Evolutionary conservation across 2,797 vertebrate species (phyloP).

Genomic region (Eremophila alpestris): DNA sequence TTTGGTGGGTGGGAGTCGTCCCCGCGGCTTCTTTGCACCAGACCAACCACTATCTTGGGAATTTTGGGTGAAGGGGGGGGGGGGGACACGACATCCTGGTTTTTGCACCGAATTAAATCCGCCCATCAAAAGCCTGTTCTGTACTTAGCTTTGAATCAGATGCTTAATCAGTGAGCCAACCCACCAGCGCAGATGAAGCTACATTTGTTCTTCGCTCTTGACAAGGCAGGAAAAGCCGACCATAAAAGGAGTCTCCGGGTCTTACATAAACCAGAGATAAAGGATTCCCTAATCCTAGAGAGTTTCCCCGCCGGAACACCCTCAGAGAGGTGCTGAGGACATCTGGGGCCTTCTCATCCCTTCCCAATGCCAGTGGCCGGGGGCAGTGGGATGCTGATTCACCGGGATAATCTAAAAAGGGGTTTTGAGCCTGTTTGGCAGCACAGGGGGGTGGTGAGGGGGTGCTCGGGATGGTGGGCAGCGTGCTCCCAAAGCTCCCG

Average conservation of each 20-base stretch:
- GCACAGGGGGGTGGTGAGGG: rapidly evolving
- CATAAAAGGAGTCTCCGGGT: conserved; percentile 71
- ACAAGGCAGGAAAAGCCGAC: conserved; percentile 68
- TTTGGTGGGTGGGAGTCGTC: neutral
- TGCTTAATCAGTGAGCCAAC: conserved; percentile 58
- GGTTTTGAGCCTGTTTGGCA: neutral
- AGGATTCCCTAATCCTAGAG: conserved; percentile 68
- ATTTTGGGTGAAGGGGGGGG: neutral
- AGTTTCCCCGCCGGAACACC: conserved; percentile 51
- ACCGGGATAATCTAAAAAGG: neutral
- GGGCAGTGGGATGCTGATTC: conserved; percentile 1
- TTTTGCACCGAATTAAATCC: conserved; percentile 56
- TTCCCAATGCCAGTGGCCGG: neutral
- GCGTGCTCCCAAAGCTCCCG: neutral
- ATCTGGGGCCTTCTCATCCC: neutral
- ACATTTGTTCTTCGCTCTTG: conserved; percentile 52
- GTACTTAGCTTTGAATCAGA: conserved; percentile 66
- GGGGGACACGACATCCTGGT: neutral
- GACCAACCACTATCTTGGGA: neutral
- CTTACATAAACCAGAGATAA: conserved; percentile 62
- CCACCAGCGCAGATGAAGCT: conserved; percentile 62
- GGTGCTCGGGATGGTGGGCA: neutral
- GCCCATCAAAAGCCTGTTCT: conserved; percentile 40
- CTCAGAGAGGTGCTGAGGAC: neutral
- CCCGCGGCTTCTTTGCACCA: neutral